phyloP scores from a whole-genome alignment of 1,140 invertebrate species.

The Microplitis mediator region DNA sequence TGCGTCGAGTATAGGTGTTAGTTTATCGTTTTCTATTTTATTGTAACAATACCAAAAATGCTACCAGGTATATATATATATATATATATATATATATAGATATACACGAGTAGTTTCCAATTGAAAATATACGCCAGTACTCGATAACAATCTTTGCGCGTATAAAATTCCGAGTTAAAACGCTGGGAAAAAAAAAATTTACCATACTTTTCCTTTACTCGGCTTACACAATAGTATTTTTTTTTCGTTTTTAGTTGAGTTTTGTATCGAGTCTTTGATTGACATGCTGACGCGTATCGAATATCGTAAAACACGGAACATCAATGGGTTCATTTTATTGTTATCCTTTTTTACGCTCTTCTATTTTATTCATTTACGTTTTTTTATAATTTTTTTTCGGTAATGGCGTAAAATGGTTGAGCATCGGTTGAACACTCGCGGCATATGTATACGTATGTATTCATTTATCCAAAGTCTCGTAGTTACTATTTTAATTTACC shows the following conservation, averaged over 20 bases:
- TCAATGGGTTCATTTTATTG: background rate
- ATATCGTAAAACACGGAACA: conserved; percentile 11
- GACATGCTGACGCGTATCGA: conserved; percentile 9
- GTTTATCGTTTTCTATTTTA: background rate
- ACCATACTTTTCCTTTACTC: background rate
- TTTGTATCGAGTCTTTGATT: conserved; percentile 5
- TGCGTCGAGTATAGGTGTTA: background rate
- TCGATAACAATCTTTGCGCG: background rate
- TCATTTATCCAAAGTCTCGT: conserved; percentile 12
- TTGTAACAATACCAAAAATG: background rate
- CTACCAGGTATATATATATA: too few species aligned
- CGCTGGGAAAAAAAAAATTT: background rate
- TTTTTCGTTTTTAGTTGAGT: background rate
- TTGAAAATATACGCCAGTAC: background rate
- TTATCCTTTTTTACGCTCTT: background rate
- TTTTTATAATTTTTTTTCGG: background rate
- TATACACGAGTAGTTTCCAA: background rate
- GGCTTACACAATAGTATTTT: background rate
- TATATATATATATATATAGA: background rate
- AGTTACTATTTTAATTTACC: conserved; percentile 27
- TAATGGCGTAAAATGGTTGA: background rate
- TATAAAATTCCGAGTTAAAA: background rate
- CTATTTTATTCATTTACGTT: background rate
- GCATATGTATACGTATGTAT: background rate
- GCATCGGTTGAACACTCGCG: background rate